Conservation (phyloP, 2,113 vertebrate species). For the Carettochelys insculpta region DNA sequence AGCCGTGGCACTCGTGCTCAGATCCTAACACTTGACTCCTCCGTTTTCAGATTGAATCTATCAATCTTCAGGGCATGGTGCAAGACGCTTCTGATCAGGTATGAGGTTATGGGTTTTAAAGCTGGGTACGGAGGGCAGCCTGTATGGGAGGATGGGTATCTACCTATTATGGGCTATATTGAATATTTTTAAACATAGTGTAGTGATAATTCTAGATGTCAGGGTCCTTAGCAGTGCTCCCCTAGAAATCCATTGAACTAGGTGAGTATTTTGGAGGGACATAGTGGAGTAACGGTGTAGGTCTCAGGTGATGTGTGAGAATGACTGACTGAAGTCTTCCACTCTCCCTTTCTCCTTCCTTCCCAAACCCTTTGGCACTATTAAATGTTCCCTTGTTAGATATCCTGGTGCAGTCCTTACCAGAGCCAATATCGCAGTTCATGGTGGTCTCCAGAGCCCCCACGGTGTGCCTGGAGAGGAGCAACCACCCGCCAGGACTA, state of each 20-base stretch:
- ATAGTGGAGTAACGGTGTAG: not conserved
- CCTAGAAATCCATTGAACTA: not conserved
- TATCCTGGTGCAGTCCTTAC: constrained; percentile 61
- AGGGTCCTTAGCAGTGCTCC: not conserved
- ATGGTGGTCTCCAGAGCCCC: constrained; percentile 72
- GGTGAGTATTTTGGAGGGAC: not conserved
- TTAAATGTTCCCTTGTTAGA: not conserved
- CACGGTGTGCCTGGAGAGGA: constrained; percentile 77
- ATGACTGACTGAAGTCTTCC: not conserved
- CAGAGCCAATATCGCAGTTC: constrained; percentile 80
- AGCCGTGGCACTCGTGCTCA: not conserved
- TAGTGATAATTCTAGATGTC: not conserved
- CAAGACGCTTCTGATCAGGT: not conserved
- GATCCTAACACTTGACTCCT: not conserved
- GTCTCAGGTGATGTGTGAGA: not conserved
- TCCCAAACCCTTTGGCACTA: not conserved
- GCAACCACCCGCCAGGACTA: constrained; percentile 89
- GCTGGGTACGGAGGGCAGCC: not conserved
- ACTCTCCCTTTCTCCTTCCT: not conserved
- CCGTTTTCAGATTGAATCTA: not conserved
- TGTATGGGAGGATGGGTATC: not conserved
- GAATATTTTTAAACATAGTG: not conserved
- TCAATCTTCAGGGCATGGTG: not conserved
- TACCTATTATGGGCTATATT: not conserved
- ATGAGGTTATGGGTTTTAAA: not conserved